Conservation (phyloP, 2,797 vertebrate genomes). For the Cyprinodon diabolis region DNA sequence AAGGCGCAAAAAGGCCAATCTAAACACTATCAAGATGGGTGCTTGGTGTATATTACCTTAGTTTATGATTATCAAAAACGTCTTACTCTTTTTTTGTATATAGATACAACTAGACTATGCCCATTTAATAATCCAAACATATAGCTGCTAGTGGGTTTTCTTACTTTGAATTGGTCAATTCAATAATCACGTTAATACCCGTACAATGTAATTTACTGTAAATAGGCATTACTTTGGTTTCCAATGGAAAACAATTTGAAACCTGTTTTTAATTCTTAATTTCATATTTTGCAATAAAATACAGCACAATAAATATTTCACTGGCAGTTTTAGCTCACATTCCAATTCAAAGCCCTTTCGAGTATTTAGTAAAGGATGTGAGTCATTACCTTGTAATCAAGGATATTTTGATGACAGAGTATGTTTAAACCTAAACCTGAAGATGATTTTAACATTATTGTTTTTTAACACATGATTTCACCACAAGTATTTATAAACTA, state of each 20-base stretch:
- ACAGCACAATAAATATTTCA: neutral
- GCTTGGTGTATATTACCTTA: no score
- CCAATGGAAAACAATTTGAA: neutral
- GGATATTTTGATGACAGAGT: conserved; percentile 6
- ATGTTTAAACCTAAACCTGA: neutral
- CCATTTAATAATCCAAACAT: no score
- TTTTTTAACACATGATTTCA: conserved; percentile 1
- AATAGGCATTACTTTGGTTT: no score
- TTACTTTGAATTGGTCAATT: no score
- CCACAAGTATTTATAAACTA: neutral
- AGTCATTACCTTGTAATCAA: neutral
- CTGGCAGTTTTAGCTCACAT: neutral
- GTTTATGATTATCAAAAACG: no score
- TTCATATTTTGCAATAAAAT: conserved; percentile 1
- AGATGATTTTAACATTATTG: conserved; percentile 3
- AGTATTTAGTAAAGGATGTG: neutral
- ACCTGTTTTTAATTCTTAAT: neutral
- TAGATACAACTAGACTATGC: no score
- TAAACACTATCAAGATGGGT: no score
- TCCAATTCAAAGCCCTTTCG: neutral
- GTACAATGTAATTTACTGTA: neutral
- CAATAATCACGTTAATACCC: no score
- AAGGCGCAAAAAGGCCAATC: no score
- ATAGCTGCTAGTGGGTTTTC: no score
- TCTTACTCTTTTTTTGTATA: no score